Evolutionary conservation across 1,140 invertebrate genomes (phyloP).

Genomic region (Whitmania pigra): DNA sequence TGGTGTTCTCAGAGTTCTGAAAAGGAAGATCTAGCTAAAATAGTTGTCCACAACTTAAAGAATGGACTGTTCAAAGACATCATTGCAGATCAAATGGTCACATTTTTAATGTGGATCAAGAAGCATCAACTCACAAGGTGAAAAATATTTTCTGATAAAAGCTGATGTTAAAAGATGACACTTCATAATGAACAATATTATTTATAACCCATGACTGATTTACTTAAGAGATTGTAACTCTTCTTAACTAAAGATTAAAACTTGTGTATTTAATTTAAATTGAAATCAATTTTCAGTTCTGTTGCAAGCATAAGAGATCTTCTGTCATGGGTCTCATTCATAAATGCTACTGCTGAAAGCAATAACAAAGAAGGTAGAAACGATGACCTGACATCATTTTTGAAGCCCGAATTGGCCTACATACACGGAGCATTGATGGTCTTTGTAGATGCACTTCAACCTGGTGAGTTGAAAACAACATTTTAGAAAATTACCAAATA

Average conservation of each 20-base stretch:
- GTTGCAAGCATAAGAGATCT: conserved; percentile 76
- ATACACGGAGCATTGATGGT: conserved; percentile 78
- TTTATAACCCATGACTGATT: too few species aligned
- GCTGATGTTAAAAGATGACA: too few species aligned
- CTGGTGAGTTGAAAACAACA: not conserved
- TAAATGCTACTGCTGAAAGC: conserved; percentile 46
- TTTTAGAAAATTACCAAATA: too few species aligned
- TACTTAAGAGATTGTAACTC: too few species aligned
- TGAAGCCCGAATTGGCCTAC: conserved; percentile 45
- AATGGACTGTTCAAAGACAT: conserved; percentile 34
- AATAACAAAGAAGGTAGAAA: conserved; percentile 26
- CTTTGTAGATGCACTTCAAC: conserved; percentile 68
- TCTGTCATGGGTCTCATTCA: conserved; percentile 80
- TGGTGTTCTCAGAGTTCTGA: conserved; percentile 73
- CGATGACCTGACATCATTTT: conserved; percentile 18
- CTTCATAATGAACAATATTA: too few species aligned
- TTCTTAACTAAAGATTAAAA: too few species aligned
- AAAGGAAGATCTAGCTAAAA: conserved; percentile 57
- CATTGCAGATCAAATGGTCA: conserved; percentile 57
- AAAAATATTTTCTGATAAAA: not conserved
- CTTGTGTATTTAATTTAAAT: too few species aligned
- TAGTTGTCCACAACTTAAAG: conserved; percentile 66
- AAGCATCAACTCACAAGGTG: conserved; percentile 54
- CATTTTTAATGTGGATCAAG: conserved; percentile 68
- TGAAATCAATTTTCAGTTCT: conserved; percentile 29